Base-by-base conservation (phyloP, 1,140 invertebrate genomes). In the Drosophila virilis region DNA sequence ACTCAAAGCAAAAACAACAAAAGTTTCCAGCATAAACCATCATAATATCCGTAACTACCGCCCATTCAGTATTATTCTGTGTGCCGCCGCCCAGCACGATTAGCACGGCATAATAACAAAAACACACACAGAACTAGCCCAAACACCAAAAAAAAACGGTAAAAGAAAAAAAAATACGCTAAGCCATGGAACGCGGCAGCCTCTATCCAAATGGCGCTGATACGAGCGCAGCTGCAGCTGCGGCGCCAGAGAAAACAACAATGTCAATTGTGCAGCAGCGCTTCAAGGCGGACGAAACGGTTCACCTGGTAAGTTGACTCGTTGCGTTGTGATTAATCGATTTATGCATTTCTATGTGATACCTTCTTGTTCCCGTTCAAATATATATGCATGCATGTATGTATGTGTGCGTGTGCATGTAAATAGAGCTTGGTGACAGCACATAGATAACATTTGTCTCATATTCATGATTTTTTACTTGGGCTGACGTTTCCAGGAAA, bases 261-360 rank as follows among this genome's bases (percentile, higher is more conserved):
- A 45, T 77, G 60, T 45, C 82, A 8, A 76, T 91, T 28, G 83
- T 91, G 8, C 89, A 89, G 67, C 74, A 90, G 55, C 82, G 91
- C 7, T 91, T 91, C 52, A 91, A 91, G 70, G 68, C 90, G 6
- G 91, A 91, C 17, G 90, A 91, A 68, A 74, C 60, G 50, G 82
- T 91, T 45, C 71, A 85, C 45, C 60, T 78, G 59, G 90, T 91
- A 83, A 77, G 77, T 43, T 43, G 32, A 10, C 15, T 6, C 6
- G 6, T 50, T 9, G 38, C 15, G 42, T 48, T 3, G 15, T 65
- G 52, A 40, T 37, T 40, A 59, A 64, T 61, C 22, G 35, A 43
- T 42, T 46, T 1, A 37, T 15, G 12, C 15, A 43, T 13, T 59
- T 15, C 32, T 2, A 15, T 43, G 22, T 38, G 17, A 13, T 28